Evolutionary conservation across 2,797 vertebrate species (phyloP).

Genomic region (Echiichthys vipera): DNA sequence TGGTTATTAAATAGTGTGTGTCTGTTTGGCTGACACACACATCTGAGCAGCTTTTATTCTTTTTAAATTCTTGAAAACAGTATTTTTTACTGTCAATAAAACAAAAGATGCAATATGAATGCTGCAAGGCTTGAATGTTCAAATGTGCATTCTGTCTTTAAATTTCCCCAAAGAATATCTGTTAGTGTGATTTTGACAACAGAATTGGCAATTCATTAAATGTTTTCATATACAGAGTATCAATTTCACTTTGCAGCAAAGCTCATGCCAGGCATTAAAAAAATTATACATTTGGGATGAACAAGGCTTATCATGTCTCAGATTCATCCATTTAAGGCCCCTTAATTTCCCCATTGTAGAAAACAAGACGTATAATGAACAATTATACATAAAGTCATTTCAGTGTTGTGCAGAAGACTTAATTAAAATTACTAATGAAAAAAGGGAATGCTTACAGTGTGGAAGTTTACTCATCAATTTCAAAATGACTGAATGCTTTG

Average conservation of each 20-base stretch:
- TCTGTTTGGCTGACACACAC: slow-evolving; percentile 6
- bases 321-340: slow-evolving; percentile 86
- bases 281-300: slow-evolving; percentile 86
- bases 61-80: slow-evolving; percentile 34
- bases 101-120: slow-evolving; percentile 44
- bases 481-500: slow-evolving; percentile 78
- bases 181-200: slow-evolving; percentile 82
- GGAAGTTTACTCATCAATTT: slow-evolving; percentile 84
- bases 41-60: slow-evolving; percentile 18
- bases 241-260: slow-evolving; percentile 83
- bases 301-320: slow-evolving; percentile 87
- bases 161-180: slow-evolving; percentile 79
- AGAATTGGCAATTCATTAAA: slow-evolving; percentile 87
- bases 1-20: slow-evolving; percentile 34
- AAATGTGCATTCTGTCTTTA: slow-evolving; percentile 55
- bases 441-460: slow-evolving; percentile 82
- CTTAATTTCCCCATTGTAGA: slow-evolving; percentile 87
- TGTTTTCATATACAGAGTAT: slow-evolving; percentile 84
- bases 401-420: slow-evolving; percentile 85
- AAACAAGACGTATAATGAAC: slow-evolving; percentile 89
- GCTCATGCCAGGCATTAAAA: slow-evolving; percentile 84
- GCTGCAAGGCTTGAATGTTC: slow-evolving; percentile 40
- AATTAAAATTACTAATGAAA: slow-evolving; percentile 90
- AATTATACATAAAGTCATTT: slow-evolving; percentile 90
- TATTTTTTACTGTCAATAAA: slow-evolving; percentile 53